Evolutionary conservation across 2,797 vertebrate species (phyloP).

Genomic region (Bradypus variegatus): DNA sequence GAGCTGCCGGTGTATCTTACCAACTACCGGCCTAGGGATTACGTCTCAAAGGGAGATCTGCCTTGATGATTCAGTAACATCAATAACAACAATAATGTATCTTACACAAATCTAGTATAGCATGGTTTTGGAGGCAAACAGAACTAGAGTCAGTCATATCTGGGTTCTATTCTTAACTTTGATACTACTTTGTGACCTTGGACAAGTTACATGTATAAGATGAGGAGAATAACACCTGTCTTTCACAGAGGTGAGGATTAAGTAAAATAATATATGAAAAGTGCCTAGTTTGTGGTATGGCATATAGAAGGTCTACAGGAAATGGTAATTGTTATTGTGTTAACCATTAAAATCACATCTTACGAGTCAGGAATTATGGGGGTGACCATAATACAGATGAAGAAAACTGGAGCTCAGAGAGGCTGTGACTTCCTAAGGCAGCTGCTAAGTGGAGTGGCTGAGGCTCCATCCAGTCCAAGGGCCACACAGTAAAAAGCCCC

Average conservation of each 20-base stretch:
- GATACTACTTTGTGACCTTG: background rate
- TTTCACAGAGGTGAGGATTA: background rate
- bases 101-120: background rate
- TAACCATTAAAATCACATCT: background rate
- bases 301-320: background rate
- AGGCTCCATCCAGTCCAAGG: background rate
- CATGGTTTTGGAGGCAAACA: background rate
- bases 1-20: background rate
- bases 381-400: background rate
- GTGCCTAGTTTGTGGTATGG: background rate
- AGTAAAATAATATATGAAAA: conserved; percentile 27
- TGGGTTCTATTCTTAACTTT: background rate
- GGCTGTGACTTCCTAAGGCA: background rate
- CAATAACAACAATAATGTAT: background rate
- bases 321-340: background rate
- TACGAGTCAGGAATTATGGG: background rate
- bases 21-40: background rate
- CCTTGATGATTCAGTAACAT: conserved; percentile 6
- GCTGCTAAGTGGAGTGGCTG: background rate
- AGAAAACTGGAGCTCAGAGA: background rate
- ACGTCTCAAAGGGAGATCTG: background rate
- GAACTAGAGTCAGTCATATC: background rate
- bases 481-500: background rate
- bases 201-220: conserved; percentile 12
- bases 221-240: background rate